phyloP scores from a whole-genome alignment of 2,797 vertebrate species.

The Monodelphis domestica region DNA sequence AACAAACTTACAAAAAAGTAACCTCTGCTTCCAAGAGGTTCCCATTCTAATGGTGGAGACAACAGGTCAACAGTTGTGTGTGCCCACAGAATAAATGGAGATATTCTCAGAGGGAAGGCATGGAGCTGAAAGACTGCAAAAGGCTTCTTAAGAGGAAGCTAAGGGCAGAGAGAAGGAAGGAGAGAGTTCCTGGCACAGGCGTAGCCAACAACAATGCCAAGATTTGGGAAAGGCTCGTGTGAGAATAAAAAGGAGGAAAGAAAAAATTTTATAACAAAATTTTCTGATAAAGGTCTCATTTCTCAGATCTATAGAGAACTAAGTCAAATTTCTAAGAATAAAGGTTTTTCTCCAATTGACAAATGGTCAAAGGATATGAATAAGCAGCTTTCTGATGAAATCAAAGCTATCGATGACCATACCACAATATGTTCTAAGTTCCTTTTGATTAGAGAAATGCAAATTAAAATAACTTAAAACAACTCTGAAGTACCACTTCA shows the following conservation, averaged over 20 bases:
- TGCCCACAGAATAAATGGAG: not conserved
- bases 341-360: no score
- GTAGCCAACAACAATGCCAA: not conserved
- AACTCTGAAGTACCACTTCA: no score
- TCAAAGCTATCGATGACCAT: no score
- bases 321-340: no score
- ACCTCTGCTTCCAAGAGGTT: not conserved
- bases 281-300: no score
- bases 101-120: not conserved
- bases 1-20: not conserved
- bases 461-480: no score
- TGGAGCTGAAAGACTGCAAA: not conserved
- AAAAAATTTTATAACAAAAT: no score
- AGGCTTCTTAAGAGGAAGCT: not conserved
- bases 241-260: not conserved
- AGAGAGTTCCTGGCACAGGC: not conserved
- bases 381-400: no score
- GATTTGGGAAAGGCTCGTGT: not conserved
- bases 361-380: no score
- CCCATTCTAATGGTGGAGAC: not conserved
- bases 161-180: not conserved
- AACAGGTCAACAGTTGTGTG: not conserved
- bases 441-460: no score
- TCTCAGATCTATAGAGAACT: no score
- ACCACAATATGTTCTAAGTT: no score